Evolutionary conservation across 2,888 invertebrate species (phyloP).

Genomic region (Eupithecia centaureata): DNA sequence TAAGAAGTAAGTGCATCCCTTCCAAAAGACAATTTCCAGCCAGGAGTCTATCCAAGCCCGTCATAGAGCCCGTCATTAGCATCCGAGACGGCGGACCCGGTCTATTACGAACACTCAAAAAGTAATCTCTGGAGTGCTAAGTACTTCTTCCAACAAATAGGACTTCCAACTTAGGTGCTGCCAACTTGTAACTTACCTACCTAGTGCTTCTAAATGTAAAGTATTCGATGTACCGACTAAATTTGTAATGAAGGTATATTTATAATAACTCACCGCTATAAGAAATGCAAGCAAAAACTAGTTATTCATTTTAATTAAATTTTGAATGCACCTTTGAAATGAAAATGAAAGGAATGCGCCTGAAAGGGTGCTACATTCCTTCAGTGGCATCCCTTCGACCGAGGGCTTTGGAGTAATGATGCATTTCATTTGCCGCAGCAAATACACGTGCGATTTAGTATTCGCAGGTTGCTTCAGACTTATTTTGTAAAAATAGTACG

Average conservation of each 20-base stretch:
- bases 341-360: neutral
- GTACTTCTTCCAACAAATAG: constrained; percentile 26
- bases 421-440: neutral
- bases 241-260: neutral
- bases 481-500: neutral
- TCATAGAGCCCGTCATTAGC: constrained; percentile 60
- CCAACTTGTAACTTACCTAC: constrained; percentile 5
- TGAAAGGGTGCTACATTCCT: neutral
- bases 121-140: constrained; percentile 68
- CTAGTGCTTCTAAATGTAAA: neutral
- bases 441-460: neutral
- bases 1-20: neutral
- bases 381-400: neutral
- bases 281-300: neutral
- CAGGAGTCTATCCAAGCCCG: constrained; percentile 13
- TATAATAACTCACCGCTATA: neutral
- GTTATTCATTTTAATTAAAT: neutral
- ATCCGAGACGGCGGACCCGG: constrained; percentile 68
- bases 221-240: neutral
- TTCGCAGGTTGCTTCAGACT: neutral
- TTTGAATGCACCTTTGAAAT: neutral
- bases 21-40: neutral
- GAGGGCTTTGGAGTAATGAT: neutral
- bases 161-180: neutral
- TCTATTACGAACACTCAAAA: constrained; percentile 65